These are phyloP conservation scores for Exocentrus adspersus DNA, from an alignment of 2,888 invertebrate genomes.

Conservation along the genomic window DNA sequence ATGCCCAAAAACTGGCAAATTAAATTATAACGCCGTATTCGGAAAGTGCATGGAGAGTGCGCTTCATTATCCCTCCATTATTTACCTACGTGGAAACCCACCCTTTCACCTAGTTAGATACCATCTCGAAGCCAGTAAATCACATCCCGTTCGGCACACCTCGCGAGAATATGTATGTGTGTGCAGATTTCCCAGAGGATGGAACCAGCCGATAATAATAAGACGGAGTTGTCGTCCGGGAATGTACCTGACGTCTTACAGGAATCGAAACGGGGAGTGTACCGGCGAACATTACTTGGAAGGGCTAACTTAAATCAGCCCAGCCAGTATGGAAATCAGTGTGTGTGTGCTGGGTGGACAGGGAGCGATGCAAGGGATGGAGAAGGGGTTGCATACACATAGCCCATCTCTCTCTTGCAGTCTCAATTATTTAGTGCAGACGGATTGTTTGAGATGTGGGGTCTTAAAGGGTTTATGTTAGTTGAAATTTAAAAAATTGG, in stretches of 20 bases:
- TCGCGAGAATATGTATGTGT: too few species aligned
- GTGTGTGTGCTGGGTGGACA: conserved; percentile 54
- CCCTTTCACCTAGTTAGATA: conserved; percentile 40
- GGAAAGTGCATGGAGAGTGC: too few species aligned
- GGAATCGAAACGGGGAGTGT: conserved; percentile 55
- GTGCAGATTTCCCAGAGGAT: conserved; percentile 39
- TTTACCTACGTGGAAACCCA: conserved; percentile 41
- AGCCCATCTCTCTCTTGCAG: too few species aligned
- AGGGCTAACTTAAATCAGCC: conserved; percentile 60
- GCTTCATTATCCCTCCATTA: conserved; percentile 27
- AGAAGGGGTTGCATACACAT: too few species aligned
- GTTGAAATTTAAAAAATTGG: too few species aligned
- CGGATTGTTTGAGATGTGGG: too few species aligned
- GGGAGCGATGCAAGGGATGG: too few species aligned
- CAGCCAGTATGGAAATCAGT: conserved; percentile 62
- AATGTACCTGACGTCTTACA: conserved; percentile 58
- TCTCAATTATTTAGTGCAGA: too few species aligned
- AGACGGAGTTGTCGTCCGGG: conserved; percentile 33
- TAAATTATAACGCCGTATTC: background rate
- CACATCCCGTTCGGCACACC: conserved; percentile 35
- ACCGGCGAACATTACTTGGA: conserved; percentile 56
- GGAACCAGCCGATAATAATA: conserved; percentile 36
- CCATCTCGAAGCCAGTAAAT: conserved; percentile 42
- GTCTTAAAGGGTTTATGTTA: too few species aligned
- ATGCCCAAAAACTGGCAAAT: background rate